A percentile compares a stretch with the other conserved stretches of the same genome.
phyloP scores from a whole-genome alignment of 2,888 invertebrate species.

The Pseudococcus longispinus region DNA sequence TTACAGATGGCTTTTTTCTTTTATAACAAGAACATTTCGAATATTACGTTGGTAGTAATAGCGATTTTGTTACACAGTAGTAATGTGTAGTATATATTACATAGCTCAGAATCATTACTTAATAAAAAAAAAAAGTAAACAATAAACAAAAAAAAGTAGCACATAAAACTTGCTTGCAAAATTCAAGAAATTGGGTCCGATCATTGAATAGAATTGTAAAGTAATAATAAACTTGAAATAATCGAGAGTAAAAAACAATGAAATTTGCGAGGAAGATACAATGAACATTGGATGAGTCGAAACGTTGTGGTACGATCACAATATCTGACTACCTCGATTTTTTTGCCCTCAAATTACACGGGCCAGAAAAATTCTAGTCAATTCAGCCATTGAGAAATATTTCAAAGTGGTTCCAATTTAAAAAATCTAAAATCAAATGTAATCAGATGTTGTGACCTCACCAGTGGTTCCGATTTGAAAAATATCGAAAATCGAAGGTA shows the following conservation, averaged over 20 bases:
- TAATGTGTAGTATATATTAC: neutral
- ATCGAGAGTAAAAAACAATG: neutral
- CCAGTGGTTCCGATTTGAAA: no score
- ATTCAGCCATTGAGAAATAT: no score
- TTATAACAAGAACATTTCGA: neutral
- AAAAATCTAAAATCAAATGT: no score
- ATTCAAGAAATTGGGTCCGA: neutral
- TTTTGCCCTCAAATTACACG: no score
- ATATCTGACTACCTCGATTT: no score
- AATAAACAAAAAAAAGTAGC: slow-evolving; percentile 31
- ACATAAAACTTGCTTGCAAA: neutral
- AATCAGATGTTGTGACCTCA: no score
- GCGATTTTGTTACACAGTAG: neutral
- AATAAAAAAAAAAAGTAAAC: slow-evolving; percentile 9
- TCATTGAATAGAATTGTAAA: neutral
- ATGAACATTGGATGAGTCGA: no score
- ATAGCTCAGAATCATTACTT: neutral
- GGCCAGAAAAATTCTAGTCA: no score
- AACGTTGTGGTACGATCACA: no score
- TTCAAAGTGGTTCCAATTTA: no score
- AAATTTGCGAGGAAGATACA: neutral
- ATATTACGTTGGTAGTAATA: neutral
- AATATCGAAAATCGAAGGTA: no score
- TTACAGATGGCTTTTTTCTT: neutral
- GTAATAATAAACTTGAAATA: neutral